Conservation (phyloP, 2,888 invertebrate species). For the Periphyllus acericola region DNA sequence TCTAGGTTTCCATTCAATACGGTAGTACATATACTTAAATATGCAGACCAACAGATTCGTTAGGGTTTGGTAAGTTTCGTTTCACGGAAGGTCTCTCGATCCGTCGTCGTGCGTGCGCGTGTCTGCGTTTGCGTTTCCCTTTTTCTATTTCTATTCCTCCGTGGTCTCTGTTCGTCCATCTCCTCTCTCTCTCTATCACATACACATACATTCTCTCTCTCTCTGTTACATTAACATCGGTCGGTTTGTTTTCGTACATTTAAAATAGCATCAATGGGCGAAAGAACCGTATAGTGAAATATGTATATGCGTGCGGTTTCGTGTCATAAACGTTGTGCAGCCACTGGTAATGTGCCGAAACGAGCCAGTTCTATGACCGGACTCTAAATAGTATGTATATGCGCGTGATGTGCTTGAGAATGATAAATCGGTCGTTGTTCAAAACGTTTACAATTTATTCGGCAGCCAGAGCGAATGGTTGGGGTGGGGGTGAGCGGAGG, state of each 20-base stretch:
- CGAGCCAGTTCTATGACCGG: conserved; percentile 11
- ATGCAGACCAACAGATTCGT: background rate
- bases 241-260: conserved; percentile 44
- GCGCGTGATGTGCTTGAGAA: conserved; percentile 17
- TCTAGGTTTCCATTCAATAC: background rate
- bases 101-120: background rate
- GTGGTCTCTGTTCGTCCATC: too few relatives aligned
- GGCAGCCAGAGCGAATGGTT: too few relatives aligned
- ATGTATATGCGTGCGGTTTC: background rate
- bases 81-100: background rate
- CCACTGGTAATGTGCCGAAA: conserved; percentile 41
- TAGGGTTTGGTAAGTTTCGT: background rate
- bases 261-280: conserved; percentile 3
- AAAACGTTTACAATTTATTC: background rate
- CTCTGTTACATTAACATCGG: background rate
- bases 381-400: background rate
- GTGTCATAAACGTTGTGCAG: conserved; percentile 41
- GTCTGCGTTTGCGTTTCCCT: background rate
- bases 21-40: conserved; percentile 33
- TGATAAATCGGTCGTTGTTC: conserved; percentile 34
- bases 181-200: too few relatives aligned
- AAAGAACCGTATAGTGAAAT: conserved; percentile 7
- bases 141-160: too few relatives aligned
- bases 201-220: too few relatives aligned
- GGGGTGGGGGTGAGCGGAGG: too few relatives aligned